Evolutionary conservation across 2,797 vertebrate species (phyloP).

Genomic region (Sylvia borin): DNA sequence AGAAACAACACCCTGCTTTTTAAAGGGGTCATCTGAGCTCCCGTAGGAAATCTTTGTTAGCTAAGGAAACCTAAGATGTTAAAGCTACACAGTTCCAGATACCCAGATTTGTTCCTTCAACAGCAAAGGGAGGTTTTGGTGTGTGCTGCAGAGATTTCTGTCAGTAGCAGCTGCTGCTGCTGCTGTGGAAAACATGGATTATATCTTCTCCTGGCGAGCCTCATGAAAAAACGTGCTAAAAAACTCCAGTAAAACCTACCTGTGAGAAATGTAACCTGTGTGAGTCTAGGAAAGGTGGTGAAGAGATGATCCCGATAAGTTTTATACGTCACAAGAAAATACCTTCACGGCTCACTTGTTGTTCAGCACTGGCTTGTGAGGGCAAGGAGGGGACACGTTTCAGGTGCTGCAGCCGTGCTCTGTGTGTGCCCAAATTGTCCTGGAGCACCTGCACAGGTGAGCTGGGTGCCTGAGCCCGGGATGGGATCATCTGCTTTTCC

Average conservation of each 20-base stretch:
- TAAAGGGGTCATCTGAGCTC: background rate
- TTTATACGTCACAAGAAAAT: background rate
- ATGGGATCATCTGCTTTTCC: fast-evolving
- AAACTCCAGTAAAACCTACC: background rate
- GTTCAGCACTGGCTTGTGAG: background rate
- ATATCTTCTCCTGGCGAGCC: background rate
- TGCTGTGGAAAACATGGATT: background rate
- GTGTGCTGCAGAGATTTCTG: background rate
- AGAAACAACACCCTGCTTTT: background rate
- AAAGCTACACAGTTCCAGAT: background rate
- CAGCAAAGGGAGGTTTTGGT: background rate
- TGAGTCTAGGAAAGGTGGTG: background rate
- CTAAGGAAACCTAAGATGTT: background rate
- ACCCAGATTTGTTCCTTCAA: background rate
- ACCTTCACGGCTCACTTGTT: background rate
- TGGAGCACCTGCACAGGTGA: background rate
- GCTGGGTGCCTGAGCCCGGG: background rate
- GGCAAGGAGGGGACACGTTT: background rate
- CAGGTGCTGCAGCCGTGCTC: background rate
- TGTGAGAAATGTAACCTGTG: background rate
- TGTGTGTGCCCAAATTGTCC: background rate
- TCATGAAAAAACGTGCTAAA: background rate
- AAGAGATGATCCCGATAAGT: background rate
- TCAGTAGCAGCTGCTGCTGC: background rate
- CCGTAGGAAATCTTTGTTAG: fast-evolving